These are phyloP conservation scores for Meiosimyza decipiens DNA, from an alignment of 2,888 invertebrate genomes.

Conservation along the genomic window DNA sequence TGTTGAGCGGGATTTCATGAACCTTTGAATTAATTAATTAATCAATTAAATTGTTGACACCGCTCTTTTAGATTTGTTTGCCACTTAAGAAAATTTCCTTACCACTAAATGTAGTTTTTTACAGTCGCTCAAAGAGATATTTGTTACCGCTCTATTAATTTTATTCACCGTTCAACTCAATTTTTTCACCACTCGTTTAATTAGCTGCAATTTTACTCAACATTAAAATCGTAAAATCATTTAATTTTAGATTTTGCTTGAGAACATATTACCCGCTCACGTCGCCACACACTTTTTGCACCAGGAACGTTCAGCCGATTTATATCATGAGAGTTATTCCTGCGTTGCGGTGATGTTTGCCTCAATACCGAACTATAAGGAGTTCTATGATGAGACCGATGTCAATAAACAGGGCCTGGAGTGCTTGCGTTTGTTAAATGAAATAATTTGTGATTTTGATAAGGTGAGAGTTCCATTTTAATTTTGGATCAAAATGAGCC, in stretches of 20 bases:
- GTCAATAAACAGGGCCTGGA: conserved; percentile 96
- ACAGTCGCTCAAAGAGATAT: no score
- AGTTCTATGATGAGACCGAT: conserved; percentile 97
- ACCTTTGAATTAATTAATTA: no score
- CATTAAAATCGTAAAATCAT: not conserved
- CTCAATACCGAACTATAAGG: conserved; percentile 97
- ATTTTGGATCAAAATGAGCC: not conserved
- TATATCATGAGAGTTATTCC: conserved; percentile 94
- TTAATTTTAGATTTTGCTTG: conserved; percentile 79
- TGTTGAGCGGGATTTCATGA: no score
- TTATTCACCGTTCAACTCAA: no score
- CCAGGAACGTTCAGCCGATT: conserved; percentile 74
- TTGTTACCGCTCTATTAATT: not conserved
- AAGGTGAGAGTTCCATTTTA: conserved; percentile 72
- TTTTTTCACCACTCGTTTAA: not conserved
- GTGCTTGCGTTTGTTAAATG: conserved; percentile 92
- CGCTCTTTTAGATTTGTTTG: no score
- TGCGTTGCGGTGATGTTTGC: conserved; percentile 98
- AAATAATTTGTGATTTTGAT: conserved; percentile 98
- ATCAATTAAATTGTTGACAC: no score
- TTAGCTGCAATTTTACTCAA: no score
- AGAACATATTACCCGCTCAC: conserved; percentile 96
- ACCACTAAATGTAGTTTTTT: no score
- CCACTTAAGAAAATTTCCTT: no score
- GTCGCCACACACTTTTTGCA: conserved; percentile 94